A percentile compares a stretch with the other conserved stretches of the same genome.
phyloP scores from a whole-genome alignment of 2,113 vertebrate genomes.

The Odobenus rosmarus region DNA sequence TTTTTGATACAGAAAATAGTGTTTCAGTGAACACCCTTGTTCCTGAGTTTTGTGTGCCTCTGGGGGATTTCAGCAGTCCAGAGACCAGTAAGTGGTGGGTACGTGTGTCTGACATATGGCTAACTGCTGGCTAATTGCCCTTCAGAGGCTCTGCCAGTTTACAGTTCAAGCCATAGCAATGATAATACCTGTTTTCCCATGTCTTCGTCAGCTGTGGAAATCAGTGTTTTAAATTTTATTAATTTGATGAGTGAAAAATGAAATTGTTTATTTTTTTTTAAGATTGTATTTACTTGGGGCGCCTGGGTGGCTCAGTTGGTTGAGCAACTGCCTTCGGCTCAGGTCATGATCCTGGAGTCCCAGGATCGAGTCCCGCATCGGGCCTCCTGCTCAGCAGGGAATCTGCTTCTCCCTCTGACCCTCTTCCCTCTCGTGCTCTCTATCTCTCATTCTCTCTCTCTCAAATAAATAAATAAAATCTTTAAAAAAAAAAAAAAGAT shows the following conservation, averaged over 20 bases:
- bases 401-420: too few relatives aligned
- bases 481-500: too few relatives aligned
- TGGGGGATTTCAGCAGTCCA: background rate
- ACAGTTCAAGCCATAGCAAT: background rate
- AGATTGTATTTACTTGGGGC: background rate
- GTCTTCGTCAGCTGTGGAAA: background rate
- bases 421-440: too few relatives aligned
- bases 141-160: background rate
- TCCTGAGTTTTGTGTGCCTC: background rate
- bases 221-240: constrained; percentile 24
- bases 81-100: background rate
- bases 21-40: background rate
- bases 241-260: constrained; percentile 14
- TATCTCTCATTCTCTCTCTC: too few relatives aligned
- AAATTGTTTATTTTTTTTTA: background rate
- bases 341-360: too few relatives aligned
- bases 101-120: background rate
- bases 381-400: too few relatives aligned
- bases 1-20: background rate
- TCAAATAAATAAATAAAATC: too few relatives aligned
- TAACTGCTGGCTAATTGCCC: background rate
- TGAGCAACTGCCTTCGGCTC: too few relatives aligned
- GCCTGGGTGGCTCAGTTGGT: too few relatives aligned
- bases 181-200: background rate
- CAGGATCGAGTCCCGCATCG: too few relatives aligned